A percentile compares a stretch with the other conserved stretches of the same genome.
phyloP scores from a whole-genome alignment of 2,888 invertebrate species.

The Tholera decimalis region DNA sequence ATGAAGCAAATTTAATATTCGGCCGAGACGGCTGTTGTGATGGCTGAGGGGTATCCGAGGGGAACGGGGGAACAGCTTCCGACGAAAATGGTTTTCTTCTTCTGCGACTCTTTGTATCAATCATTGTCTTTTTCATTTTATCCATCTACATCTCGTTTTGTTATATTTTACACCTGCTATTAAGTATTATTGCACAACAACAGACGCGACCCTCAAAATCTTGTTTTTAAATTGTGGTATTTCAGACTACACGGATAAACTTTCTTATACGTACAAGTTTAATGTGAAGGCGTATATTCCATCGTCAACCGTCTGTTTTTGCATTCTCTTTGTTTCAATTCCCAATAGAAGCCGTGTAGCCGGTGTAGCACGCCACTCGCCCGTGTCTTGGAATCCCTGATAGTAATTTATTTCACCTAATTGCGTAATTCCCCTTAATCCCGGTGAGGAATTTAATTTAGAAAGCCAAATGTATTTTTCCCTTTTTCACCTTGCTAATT shows the following conservation, averaged over 20 bases:
- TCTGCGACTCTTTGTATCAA: slow-evolving; percentile 76
- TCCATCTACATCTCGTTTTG: slow-evolving; percentile 68
- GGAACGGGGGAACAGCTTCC: slow-evolving; percentile 59
- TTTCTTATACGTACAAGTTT: slow-evolving; percentile 15
- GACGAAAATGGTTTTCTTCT: slow-evolving; percentile 75
- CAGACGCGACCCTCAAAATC: slow-evolving; percentile 24
- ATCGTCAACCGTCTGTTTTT: slow-evolving; percentile 46
- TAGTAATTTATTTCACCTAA: slow-evolving; percentile 84
- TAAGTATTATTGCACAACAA: slow-evolving; percentile 21
- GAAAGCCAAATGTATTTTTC: slow-evolving; percentile 58
- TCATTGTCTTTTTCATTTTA: slow-evolving; percentile 80
- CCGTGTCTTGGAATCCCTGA: slow-evolving; percentile 70
- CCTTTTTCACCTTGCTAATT: slow-evolving; percentile 65
- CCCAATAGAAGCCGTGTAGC: slow-evolving; percentile 53
- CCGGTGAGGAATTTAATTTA: slow-evolving; percentile 80
- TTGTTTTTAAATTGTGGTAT: slow-evolving; percentile 22
- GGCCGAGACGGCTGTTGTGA: slow-evolving; percentile 78
- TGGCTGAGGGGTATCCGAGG: slow-evolving; percentile 56
- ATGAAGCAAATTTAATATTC: slow-evolving; percentile 88
- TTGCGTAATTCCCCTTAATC: slow-evolving; percentile 84
- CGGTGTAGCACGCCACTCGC: slow-evolving; percentile 59
- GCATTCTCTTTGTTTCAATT: slow-evolving; percentile 50
- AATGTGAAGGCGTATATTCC: slow-evolving; percentile 9
- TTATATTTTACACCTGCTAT: slow-evolving; percentile 69
- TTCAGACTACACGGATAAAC: slow-evolving; percentile 12